phyloP scores from a whole-genome alignment of 35 echinoderm and acorn worm genomes.

The Antedon bifida region DNA sequence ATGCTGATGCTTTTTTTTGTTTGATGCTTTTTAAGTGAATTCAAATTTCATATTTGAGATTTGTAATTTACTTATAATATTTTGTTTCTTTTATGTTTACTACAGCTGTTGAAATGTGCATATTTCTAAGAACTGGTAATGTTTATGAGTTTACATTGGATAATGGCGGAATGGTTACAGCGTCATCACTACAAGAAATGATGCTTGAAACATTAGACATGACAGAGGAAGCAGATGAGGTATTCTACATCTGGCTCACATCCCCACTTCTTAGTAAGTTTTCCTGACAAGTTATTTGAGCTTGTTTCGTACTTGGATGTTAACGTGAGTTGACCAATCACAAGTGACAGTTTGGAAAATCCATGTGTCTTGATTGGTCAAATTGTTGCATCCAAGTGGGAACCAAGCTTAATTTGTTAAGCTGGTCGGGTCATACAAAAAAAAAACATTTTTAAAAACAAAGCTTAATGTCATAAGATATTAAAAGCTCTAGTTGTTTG shows the following conservation, averaged over 20 bases:
- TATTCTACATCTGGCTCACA: conserved; percentile 4
- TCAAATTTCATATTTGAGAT: too few species aligned
- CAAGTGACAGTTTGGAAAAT: background rate
- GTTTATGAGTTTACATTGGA: conserved; percentile 9
- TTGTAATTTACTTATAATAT: too few species aligned
- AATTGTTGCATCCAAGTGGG: too few species aligned
- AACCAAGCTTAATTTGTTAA: too few species aligned
- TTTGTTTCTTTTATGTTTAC: background rate
- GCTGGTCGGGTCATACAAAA: too few species aligned
- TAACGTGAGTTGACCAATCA: background rate
- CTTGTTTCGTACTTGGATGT: background rate
- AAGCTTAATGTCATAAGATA: too few species aligned
- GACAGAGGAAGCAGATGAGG: background rate
- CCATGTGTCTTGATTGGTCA: too few species aligned
- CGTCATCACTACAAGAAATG: background rate
- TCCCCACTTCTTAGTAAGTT: conserved; percentile 10
- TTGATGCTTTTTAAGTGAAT: too few species aligned
- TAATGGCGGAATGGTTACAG: background rate
- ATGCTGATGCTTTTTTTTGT: too few species aligned
- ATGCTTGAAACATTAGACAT: background rate
- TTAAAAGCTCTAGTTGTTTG: too few species aligned
- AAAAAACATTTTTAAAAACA: too few species aligned
- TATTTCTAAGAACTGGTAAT: conserved; percentile 3
- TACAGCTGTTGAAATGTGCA: conserved; percentile 9
- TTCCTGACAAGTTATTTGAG: background rate